These are phyloP conservation scores for Xenopus petersii DNA, from an alignment of 2,797 vertebrate species.

Conservation along the genomic window DNA sequence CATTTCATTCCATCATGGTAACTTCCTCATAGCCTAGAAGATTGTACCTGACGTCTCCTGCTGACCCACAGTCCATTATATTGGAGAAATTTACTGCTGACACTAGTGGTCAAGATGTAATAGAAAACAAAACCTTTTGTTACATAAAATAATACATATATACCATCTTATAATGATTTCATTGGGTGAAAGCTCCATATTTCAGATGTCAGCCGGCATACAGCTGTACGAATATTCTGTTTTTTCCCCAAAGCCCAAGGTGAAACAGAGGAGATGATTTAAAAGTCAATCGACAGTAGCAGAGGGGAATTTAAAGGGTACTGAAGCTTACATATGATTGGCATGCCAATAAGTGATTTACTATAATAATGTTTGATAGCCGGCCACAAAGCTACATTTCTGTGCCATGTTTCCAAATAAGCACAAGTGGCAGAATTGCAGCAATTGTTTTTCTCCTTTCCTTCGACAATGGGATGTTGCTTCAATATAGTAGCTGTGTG, in stretches of 20 bases:
- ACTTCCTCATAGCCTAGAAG: constrained; percentile 3
- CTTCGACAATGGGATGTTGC: too few species aligned
- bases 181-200: background rate
- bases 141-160: background rate
- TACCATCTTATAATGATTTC: background rate
- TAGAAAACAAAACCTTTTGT: constrained; percentile 1
- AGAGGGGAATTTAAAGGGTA: background rate
- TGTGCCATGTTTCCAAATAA: too few species aligned
- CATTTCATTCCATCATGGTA: constrained; percentile 20
- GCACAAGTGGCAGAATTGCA: too few species aligned
- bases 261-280: background rate
- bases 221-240: background rate
- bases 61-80: background rate
- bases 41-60: background rate
- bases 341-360: too few species aligned
- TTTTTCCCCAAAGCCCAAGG: background rate
- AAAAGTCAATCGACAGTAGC: background rate
- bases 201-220: background rate
- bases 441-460: too few species aligned
- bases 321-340: too few species aligned
- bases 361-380: too few species aligned
- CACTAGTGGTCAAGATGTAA: background rate
- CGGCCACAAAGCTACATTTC: too few species aligned
- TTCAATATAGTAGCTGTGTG: too few species aligned
- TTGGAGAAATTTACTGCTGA: background rate